A percentile compares a stretch with the other conserved stretches of the same genome.
Conservation (phyloP, 2,113 vertebrate genomes). For the Corydoras sp. region DNA sequence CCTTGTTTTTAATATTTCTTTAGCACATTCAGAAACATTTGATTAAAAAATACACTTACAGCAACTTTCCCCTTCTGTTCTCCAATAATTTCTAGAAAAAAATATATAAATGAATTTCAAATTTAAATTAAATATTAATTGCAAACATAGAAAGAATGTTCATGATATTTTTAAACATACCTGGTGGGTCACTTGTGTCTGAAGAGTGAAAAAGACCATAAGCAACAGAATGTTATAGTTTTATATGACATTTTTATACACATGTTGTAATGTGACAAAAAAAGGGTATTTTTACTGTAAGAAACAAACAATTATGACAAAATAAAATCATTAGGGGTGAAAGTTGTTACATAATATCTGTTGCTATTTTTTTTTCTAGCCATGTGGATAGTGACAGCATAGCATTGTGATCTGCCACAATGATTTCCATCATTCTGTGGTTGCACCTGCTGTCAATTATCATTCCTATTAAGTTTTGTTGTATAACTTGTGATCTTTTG, state of each 20-base stretch:
- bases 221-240: constrained; percentile 12
- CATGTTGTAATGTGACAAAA: too few species aligned
- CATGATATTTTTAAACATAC: constrained; percentile 13
- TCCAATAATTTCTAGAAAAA: constrained; percentile 31
- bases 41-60: constrained; percentile 35
- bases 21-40: neutral
- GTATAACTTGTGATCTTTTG: too few species aligned
- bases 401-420: too few species aligned
- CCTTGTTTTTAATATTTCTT: neutral
- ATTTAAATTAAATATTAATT: neutral
- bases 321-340: too few species aligned
- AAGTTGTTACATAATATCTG: too few species aligned
- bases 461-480: too few species aligned
- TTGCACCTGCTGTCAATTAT: too few species aligned
- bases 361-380: too few species aligned
- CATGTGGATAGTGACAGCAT: too few species aligned
- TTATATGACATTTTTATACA: neutral
- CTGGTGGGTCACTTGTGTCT: constrained; percentile 38
- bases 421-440: too few species aligned
- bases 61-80: constrained; percentile 41
- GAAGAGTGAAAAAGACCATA: neutral
- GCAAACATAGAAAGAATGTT: neutral
- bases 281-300: too few species aligned
- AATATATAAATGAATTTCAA: neutral
- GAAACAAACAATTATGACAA: too few species aligned